A percentile compares a stretch with the other conserved stretches of the same genome.
These are phyloP conservation scores for Abrostola tripartita DNA, from an alignment of 2,888 invertebrate species.

Conservation along the genomic window DNA sequence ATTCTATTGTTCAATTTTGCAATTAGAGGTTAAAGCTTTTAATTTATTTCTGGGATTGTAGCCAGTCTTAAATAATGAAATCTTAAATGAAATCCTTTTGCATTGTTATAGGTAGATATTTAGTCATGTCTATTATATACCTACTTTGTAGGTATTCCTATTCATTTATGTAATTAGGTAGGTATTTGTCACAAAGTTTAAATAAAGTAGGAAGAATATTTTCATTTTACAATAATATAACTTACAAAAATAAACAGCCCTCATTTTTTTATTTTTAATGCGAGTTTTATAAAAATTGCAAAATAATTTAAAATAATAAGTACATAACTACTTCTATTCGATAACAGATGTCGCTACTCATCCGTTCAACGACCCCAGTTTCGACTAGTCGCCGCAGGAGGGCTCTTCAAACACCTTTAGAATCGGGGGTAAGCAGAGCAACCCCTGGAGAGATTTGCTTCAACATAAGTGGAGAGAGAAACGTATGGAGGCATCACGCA, in stretches of 20 bases:
- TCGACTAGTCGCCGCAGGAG: conserved; percentile 51
- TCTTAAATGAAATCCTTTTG: too few species aligned
- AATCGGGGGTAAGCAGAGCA: conserved; percentile 23
- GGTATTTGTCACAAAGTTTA: background rate
- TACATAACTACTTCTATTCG: conserved; percentile 45
- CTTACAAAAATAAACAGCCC: too few species aligned
- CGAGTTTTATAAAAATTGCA: too few species aligned
- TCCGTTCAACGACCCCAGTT: conserved; percentile 25
- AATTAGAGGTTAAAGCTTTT: too few species aligned
- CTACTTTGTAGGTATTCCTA: background rate
- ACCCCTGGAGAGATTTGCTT: conserved; percentile 37
- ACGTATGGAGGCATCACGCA: conserved; percentile 6
- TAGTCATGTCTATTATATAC: too few species aligned
- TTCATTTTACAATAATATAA: too few species aligned
- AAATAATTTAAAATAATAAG: background rate
- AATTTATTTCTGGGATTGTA: too few species aligned
- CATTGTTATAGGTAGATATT: too few species aligned
- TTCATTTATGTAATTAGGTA: background rate
- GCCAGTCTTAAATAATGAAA: too few species aligned
- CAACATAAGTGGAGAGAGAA: conserved; percentile 19
- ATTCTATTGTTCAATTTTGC: too few species aligned
- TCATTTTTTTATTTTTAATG: too few species aligned
- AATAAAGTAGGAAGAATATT: too few species aligned
- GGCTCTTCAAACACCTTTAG: conserved; percentile 51
- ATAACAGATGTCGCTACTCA: conserved; percentile 61